Base-by-base conservation (phyloP, 2,888 invertebrate genomes). In the Eristalis intricaria region DNA sequence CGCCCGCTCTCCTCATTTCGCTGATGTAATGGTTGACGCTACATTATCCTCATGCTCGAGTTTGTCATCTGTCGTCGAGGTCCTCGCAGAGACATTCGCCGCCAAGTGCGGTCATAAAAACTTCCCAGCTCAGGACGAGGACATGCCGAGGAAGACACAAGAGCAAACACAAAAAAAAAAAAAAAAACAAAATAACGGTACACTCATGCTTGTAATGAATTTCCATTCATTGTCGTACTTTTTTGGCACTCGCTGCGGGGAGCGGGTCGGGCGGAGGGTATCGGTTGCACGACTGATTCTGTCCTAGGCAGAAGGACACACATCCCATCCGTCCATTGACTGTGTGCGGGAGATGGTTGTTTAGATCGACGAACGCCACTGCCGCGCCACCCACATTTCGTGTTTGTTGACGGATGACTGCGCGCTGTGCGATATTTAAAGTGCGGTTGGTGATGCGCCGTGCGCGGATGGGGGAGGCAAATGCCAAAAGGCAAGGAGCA, bases 151-250 rank as follows among this genome's bases (percentile, higher is more conserved):
- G 43, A 60, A 61, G 29, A 73, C 68, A 38, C n/a, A n/a, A n/a
- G n/a, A n/a, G n/a, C n/a, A n/a, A n/a, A n/a, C n/a, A n/a, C n/a
- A n/a, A n/a, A n/a, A n/a, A 38, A 0, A 38, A 4, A 13, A 38
- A 13, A 38, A 11, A 38, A 13, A 13, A 50, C 63, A 26, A 35
- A 56, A 8, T 26, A 29, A 23, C 38, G 63, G 4, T 23, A 61
- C 35, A 66, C 68, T 73, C 73, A 80, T 74, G 43, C 50, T 50
- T 58, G 80, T 80, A 73, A 74, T 80, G 74, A 80, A 80, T 74
- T 74, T 80, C 35, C 74, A 80, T 74, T 80, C 80, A 80, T 80
- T 80, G 73, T 79, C 61, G 61, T n/a, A 60, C 65, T 23, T 60
- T 64, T 43, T 71, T 32, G 40, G 23, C 50, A 50, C n/a, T n/a